phyloP scores from a whole-genome alignment of 1,140 invertebrate genomes.

The Forficula auricularia region DNA sequence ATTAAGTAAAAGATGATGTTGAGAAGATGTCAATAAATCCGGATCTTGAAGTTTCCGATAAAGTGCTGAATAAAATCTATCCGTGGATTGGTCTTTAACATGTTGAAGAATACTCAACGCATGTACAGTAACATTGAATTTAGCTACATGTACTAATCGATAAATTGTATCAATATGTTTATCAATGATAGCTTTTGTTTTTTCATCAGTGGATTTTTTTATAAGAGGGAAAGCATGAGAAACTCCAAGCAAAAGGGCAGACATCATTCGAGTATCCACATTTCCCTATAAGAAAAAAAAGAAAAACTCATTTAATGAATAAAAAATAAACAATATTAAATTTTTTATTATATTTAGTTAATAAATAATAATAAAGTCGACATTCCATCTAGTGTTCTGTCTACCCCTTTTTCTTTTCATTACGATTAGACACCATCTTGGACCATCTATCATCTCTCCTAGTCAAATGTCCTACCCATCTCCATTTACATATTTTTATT shows the following conservation, averaged over 20 bases:
- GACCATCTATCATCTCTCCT: too few species aligned
- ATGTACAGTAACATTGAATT: conserved; percentile 69
- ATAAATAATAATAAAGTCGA: too few species aligned
- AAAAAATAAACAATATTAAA: too few species aligned
- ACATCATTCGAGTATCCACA: conserved; percentile 81
- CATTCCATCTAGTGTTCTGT: too few species aligned
- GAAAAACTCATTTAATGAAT: too few species aligned
- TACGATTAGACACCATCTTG: too few species aligned
- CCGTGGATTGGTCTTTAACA: conserved; percentile 38
- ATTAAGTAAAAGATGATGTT: conserved; percentile 70
- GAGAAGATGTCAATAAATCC: conserved; percentile 50
- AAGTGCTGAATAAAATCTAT: conserved; percentile 72
- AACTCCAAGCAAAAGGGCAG: conserved; percentile 70
- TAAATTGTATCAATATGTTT: conserved; percentile 72
- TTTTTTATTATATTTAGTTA: too few species aligned
- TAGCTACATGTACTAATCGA: conserved; percentile 67
- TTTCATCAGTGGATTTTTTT: conserved; percentile 36
- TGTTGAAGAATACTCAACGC: conserved; percentile 75
- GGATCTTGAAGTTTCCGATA: conserved; percentile 74
- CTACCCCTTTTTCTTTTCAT: too few species aligned
- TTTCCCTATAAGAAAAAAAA: conserved; percentile 46
- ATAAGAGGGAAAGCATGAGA: conserved; percentile 73
- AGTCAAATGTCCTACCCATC: too few species aligned
- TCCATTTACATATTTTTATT: too few species aligned
- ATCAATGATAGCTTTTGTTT: conserved; percentile 24